Conservation (phyloP, 2,888 invertebrate genomes). For the Ornithoptera alexandrae region DNA sequence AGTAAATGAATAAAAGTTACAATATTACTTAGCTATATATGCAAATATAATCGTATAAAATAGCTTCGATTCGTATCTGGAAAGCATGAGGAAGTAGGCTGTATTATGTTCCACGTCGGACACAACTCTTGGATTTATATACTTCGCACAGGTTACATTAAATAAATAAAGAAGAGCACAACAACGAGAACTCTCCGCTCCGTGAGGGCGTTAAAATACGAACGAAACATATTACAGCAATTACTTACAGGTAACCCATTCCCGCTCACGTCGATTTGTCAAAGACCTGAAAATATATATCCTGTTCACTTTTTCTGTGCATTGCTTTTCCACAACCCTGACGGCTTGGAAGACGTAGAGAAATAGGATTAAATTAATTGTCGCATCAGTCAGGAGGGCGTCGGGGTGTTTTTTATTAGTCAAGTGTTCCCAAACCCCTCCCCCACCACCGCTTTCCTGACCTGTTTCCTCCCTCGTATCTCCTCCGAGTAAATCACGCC, state of each 20-base stretch:
- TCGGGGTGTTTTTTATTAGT: conserved; percentile 80
- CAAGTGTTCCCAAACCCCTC: conserved; percentile 54
- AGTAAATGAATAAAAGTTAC: too few relatives aligned
- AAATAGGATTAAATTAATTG: conserved; percentile 81
- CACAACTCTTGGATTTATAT: too few relatives aligned
- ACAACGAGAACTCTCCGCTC: too few relatives aligned
- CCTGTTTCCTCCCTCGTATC: conserved; percentile 34
- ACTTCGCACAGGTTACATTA: too few relatives aligned
- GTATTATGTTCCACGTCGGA: too few relatives aligned
- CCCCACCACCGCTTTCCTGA: conserved; percentile 28
- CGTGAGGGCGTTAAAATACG: too few relatives aligned
- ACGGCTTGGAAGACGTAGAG: conserved; percentile 72
- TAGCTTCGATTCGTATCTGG: too few relatives aligned
- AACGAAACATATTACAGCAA: not conserved
- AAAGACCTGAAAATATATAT: not conserved
- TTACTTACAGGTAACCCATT: not conserved
- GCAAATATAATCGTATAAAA: too few relatives aligned
- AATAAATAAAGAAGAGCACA: too few relatives aligned
- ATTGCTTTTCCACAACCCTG: conserved; percentile 56
- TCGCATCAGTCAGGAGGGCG: conserved; percentile 80
- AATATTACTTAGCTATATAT: too few relatives aligned
- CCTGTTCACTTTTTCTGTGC: not conserved
- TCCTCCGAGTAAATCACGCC: conserved; percentile 70
- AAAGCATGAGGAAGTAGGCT: too few relatives aligned
- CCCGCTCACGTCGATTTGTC: not conserved